Conservation (phyloP, 2,113 vertebrate species). For the Actenoides hombroni region DNA sequence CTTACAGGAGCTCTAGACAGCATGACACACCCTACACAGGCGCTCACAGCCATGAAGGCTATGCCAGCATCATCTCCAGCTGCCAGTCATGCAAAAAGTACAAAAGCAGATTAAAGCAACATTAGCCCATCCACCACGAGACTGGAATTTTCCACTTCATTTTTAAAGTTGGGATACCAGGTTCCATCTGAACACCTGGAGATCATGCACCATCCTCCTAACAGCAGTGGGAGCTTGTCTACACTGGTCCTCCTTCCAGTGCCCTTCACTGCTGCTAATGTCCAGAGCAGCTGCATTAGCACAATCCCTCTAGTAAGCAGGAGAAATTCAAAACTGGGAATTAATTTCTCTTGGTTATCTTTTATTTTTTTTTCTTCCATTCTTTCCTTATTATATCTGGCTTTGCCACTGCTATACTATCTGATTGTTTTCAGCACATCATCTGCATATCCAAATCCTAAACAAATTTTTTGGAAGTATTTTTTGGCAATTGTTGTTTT, state of each 20-base stretch:
- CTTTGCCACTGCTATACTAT: neutral
- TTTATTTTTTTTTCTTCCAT: neutral
- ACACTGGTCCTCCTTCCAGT: neutral
- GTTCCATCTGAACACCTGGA: neutral
- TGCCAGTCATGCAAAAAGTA: neutral
- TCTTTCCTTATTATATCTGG: neutral
- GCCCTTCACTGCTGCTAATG: fast-evolving
- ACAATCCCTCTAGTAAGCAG: neutral
- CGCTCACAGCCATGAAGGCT: neutral
- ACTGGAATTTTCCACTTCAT: neutral
- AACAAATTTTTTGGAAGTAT: neutral
- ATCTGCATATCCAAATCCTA: neutral
- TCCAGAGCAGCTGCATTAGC: neutral
- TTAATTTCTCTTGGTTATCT: fast-evolving
- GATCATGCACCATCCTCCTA: too few species aligned
- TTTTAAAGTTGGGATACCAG: neutral
- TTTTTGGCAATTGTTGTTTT: neutral
- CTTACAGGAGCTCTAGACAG: neutral
- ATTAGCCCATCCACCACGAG: fast-evolving
- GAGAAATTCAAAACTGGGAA: neutral
- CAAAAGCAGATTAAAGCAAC: neutral
- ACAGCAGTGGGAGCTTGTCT: neutral
- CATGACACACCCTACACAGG: too few species aligned
- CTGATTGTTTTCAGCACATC: neutral
- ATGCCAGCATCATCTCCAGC: neutral